Conservation (phyloP, 2,113 vertebrate species). For the Cottus gobio region DNA sequence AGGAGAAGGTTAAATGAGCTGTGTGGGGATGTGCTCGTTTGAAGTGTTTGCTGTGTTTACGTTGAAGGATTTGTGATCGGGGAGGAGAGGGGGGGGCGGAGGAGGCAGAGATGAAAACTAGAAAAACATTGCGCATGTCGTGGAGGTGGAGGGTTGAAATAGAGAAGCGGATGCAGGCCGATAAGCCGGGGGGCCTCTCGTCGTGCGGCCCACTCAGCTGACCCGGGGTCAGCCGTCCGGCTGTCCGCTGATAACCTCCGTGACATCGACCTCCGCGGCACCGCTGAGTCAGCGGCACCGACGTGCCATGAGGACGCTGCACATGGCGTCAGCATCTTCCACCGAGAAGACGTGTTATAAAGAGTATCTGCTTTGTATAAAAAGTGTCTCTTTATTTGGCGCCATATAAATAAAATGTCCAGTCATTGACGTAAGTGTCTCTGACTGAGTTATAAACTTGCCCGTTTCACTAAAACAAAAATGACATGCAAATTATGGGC, state of each 20-base stretch:
- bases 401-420: background rate
- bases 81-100: conserved; percentile 22
- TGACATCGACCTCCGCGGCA: conserved; percentile 17
- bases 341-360: background rate
- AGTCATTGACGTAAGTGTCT: conserved; percentile 2
- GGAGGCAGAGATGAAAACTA: conserved; percentile 23
- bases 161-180: conserved; percentile 62
- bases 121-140: conserved; percentile 13
- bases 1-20: conserved; percentile 45
- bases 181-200: conserved; percentile 56
- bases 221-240: conserved; percentile 63
- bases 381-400: too few species aligned
- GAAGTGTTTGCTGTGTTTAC: conserved; percentile 65
- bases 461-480: conserved; percentile 7
- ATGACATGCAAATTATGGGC: background rate
- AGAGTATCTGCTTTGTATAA: too few species aligned
- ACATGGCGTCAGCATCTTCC: background rate
- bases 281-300: conserved; percentile 45
- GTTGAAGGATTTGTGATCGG: conserved; percentile 53
- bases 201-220: conserved; percentile 57
- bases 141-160: conserved; percentile 34
- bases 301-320: background rate
- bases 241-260: conserved; percentile 56
- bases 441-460: background rate
- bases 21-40: conserved; percentile 47